These are phyloP conservation scores for Diorhabda sublineata DNA, from an alignment of 1,140 invertebrate species.

Conservation along the genomic window DNA sequence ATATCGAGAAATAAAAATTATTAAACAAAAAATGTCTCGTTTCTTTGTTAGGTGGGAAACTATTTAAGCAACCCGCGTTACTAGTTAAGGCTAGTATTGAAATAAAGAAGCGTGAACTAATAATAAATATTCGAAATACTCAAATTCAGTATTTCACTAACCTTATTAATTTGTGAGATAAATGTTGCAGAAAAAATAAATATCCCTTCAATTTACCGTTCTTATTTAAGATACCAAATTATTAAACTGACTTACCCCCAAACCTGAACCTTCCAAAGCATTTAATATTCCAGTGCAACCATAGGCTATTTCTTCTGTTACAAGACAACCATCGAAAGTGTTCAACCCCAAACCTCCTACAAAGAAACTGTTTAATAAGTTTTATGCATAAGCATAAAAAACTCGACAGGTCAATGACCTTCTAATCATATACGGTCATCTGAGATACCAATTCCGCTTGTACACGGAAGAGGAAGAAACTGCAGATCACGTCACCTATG, in stretches of 20 bases:
- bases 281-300: slow-evolving; percentile 92
- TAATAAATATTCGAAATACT: too few species aligned
- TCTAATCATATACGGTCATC: not conserved
- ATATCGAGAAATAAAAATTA: too few species aligned
- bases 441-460: not conserved
- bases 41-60: too few species aligned
- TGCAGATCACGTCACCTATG: not conserved
- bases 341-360: slow-evolving; percentile 73
- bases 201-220: too few species aligned
- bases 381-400: not conserved
- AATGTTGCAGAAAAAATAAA: too few species aligned
- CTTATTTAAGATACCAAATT: not conserved
- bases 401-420: not conserved
- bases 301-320: slow-evolving; percentile 87
- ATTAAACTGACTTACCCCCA: slow-evolving; percentile 67
- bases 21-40: too few species aligned
- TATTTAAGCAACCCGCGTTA: too few species aligned
- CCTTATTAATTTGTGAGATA: too few species aligned
- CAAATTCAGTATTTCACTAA: too few species aligned
- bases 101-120: too few species aligned
- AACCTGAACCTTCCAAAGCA: slow-evolving; percentile 79
- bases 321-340: slow-evolving; percentile 77
- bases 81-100: too few species aligned
- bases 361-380: not conserved
- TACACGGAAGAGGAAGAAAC: not conserved